Conservation (phyloP, 2,888 invertebrate genomes). For the Criorhina ranunculi region DNA sequence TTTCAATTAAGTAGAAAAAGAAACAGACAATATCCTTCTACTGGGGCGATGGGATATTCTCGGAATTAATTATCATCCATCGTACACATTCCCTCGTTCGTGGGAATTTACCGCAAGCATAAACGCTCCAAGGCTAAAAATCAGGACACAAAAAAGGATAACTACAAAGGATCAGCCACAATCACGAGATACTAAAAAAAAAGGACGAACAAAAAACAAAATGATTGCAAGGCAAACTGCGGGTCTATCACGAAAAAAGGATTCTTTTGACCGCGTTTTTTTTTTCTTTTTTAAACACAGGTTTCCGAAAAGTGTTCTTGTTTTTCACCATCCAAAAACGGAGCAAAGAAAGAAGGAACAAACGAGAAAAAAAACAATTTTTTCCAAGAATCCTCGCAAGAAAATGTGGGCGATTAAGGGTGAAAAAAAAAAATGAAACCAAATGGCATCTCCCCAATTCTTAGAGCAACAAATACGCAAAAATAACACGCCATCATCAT, state of each 20-base stretch:
- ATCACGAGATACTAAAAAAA: slow-evolving; percentile 1
- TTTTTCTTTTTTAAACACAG: background rate
- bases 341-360: background rate
- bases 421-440: slow-evolving; percentile 3
- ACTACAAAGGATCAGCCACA: slow-evolving; percentile 47
- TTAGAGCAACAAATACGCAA: slow-evolving; percentile 25
- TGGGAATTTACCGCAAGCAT: slow-evolving; percentile 47
- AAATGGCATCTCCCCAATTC: background rate
- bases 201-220: slow-evolving; percentile 33
- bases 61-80: slow-evolving; percentile 48
- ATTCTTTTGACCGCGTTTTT: slow-evolving; percentile 42
- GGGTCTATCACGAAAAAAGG: slow-evolving; percentile 34
- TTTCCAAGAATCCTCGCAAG: slow-evolving; percentile 11
- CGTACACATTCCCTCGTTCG: background rate
- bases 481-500: slow-evolving; percentile 50
- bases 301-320: slow-evolving; percentile 34
- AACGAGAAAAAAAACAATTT: slow-evolving; percentile 9
- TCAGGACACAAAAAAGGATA: slow-evolving; percentile 40
- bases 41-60: background rate
- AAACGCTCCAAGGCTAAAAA: slow-evolving; percentile 51
- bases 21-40: slow-evolving; percentile 8
- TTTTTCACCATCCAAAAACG: slow-evolving; percentile 30
- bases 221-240: slow-evolving; percentile 42
- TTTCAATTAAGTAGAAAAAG: slow-evolving; percentile 23
- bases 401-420: background rate